phyloP scores from a whole-genome alignment of 2,113 vertebrate species.

The Oceanodroma tethys region DNA sequence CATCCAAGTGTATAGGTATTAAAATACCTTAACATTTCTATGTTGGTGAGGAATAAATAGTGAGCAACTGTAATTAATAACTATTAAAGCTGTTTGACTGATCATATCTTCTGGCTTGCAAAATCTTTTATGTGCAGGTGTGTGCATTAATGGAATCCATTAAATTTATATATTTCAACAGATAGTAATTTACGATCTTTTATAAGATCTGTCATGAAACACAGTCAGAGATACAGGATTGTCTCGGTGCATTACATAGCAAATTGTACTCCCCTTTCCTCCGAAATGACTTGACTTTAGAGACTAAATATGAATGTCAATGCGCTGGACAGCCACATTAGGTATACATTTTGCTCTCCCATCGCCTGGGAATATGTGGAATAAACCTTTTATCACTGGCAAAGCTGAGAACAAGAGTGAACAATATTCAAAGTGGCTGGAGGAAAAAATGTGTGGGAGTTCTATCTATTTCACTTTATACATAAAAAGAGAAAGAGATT shows the following conservation, averaged over 20 bases:
- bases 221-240: slow-evolving; percentile 72
- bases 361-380: slow-evolving; percentile 30
- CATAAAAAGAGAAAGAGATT: slow-evolving; percentile 34
- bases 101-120: slow-evolving; percentile 72
- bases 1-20: slow-evolving; percentile 46
- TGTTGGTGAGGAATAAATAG: slow-evolving; percentile 66
- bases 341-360: background rate
- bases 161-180: slow-evolving; percentile 82
- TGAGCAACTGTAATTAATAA: slow-evolving; percentile 76
- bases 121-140: slow-evolving; percentile 77
- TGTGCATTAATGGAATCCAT: slow-evolving; percentile 78
- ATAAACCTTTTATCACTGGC: slow-evolving; percentile 54
- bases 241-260: slow-evolving; percentile 71
- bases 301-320: slow-evolving; percentile 70
- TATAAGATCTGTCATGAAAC: slow-evolving; percentile 78
- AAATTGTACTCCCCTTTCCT: slow-evolving; percentile 52
- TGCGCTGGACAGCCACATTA: slow-evolving; percentile 39
- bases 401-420: slow-evolving; percentile 32
- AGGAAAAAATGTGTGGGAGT: slow-evolving; percentile 51
- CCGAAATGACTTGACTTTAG: slow-evolving; percentile 60
- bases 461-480: slow-evolving; percentile 40
- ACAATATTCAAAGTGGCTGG: slow-evolving; percentile 50
- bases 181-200: slow-evolving; percentile 81
- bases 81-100: slow-evolving; percentile 79
- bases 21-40: slow-evolving; percentile 56